Percentiles rank a stretch among this genome's conserved stretches.
Evolutionary conservation across 1,140 invertebrate genomes (phyloP).

Genomic region (Chironomus tepperi): DNA sequence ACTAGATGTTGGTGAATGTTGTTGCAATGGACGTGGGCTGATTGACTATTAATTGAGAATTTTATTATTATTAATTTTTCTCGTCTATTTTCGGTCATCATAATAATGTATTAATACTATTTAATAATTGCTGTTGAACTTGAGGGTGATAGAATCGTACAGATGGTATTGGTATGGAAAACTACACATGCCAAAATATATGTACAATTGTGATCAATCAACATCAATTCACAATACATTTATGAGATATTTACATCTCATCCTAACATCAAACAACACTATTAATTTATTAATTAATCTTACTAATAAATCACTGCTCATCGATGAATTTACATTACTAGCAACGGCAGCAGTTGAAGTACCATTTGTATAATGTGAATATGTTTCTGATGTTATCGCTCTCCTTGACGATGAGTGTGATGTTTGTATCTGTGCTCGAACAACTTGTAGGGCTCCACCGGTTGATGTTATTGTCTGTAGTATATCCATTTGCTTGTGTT

Average conservation of each 20-base stretch:
- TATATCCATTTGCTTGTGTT: constrained; percentile 45
- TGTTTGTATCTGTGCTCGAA: constrained; percentile 44
- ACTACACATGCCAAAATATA: too few species aligned
- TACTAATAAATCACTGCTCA: constrained; percentile 7
- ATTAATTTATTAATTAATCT: constrained; percentile 1
- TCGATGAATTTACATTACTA: background rate
- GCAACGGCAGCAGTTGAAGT: background rate
- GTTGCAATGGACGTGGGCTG: constrained; percentile 1
- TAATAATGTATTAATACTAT: background rate
- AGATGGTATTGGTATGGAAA: too few species aligned
- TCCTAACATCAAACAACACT: too few species aligned
- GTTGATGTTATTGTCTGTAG: constrained; percentile 42
- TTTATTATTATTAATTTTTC: background rate
- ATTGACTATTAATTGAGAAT: constrained; percentile 18
- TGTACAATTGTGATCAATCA: too few species aligned
- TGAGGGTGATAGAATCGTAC: too few species aligned
- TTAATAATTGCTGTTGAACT: too few species aligned
- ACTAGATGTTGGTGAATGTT: constrained; percentile 12
- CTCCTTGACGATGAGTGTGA: constrained; percentile 40
- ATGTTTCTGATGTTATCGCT: constrained; percentile 35
- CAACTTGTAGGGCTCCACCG: constrained; percentile 42
- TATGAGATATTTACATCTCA: too few species aligned
- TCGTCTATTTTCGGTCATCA: constrained; percentile 1
- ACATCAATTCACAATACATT: too few species aligned
- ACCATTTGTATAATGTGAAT: constrained; percentile 23